phyloP scores from a whole-genome alignment of 1,140 invertebrate species.

The Melitaea cinxia region DNA sequence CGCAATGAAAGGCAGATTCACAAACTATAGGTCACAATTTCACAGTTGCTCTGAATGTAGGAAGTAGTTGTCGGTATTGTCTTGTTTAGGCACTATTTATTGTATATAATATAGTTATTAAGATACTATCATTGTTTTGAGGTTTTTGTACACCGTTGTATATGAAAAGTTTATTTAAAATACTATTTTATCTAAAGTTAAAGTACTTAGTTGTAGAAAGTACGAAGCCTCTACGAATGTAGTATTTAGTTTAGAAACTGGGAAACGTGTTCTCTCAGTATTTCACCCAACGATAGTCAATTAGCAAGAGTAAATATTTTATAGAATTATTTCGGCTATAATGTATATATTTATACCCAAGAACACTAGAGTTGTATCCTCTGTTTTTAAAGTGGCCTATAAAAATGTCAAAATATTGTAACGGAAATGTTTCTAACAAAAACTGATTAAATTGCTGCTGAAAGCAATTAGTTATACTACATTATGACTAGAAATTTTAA shows the following conservation, averaged over 20 bases:
- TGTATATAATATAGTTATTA: conserved; percentile 65
- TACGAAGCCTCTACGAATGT: conserved; percentile 57
- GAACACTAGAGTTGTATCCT: conserved; percentile 39
- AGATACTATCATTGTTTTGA: conserved; percentile 61
- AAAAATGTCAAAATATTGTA: conserved; percentile 39
- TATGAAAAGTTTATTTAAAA: conserved; percentile 77
- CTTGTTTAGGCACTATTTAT: conserved; percentile 39
- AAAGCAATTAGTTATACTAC: conserved; percentile 61
- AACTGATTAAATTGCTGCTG: conserved; percentile 65
- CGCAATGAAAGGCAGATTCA: conserved; percentile 3
- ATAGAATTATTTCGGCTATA: conserved; percentile 50
- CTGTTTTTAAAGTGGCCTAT: conserved; percentile 9
- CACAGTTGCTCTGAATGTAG: conserved; percentile 21
- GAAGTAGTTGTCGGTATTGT: conserved; percentile 12
- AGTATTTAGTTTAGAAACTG: conserved; percentile 67
- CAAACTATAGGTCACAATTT: conserved; percentile 22
- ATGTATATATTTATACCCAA: conserved; percentile 64
- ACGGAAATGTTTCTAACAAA: conserved; percentile 56
- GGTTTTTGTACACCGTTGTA: conserved; percentile 74
- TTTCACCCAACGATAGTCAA: conserved; percentile 81
- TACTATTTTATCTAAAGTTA: conserved; percentile 57
- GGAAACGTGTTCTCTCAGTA: conserved; percentile 58
- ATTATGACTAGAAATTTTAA: conserved; percentile 46
- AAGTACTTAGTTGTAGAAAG: conserved; percentile 46
- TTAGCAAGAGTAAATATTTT: conserved; percentile 52